Percentiles rank a stretch among this genome's conserved stretches.
These are phyloP conservation scores for Burhinus oedicnemus DNA, from an alignment of 2,113 vertebrate genomes.

Conservation along the genomic window DNA sequence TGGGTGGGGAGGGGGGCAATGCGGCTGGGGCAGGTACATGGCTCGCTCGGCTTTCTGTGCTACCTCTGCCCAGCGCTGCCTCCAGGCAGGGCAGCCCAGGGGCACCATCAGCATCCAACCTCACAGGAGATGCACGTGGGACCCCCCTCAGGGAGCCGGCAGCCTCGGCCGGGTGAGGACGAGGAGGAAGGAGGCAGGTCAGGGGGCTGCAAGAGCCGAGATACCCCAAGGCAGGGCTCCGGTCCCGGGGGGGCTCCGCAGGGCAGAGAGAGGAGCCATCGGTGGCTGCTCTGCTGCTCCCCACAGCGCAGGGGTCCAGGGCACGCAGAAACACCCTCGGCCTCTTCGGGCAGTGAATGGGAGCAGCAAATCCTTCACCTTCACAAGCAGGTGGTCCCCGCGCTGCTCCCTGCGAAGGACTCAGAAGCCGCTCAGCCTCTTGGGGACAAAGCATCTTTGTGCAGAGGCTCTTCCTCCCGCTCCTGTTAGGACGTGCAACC, in stretches of 20 bases:
- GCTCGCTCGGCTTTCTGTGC: accelerated
- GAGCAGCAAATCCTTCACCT: background rate
- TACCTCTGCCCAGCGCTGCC: background rate
- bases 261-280: background rate
- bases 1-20: background rate
- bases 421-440: background rate
- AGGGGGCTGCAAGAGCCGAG: background rate
- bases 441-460: background rate
- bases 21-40: accelerated
- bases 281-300: background rate
- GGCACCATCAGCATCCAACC: background rate
- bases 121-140: background rate
- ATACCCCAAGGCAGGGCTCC: background rate
- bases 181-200: background rate
- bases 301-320: background rate
- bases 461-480: background rate
- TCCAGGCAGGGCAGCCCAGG: background rate
- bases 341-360: accelerated
- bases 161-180: background rate
- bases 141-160: background rate
- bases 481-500: accelerated
- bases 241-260: too few species aligned
- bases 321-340: background rate
- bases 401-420: background rate
- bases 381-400: accelerated